A percentile compares a stretch with the other conserved stretches of the same genome.
Conservation (phyloP, 2,888 invertebrate genomes). For the Brenthis hecate region DNA sequence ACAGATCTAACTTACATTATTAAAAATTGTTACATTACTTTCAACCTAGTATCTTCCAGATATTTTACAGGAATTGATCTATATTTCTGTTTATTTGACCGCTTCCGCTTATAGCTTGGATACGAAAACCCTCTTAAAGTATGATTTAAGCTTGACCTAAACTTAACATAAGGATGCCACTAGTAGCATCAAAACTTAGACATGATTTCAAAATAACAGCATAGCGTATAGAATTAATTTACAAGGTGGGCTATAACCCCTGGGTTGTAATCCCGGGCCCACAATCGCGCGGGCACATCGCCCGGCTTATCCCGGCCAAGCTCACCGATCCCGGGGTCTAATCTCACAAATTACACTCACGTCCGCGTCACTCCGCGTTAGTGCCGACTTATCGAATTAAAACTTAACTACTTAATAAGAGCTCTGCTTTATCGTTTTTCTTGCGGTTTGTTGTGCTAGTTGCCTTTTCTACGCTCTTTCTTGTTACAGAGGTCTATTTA, state of each 20-base stretch:
- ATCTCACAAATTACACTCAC: constrained; percentile 43
- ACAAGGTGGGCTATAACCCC: constrained; percentile 27
- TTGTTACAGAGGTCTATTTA: background rate
- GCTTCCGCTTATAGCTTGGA: constrained; percentile 1
- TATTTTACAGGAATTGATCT: background rate
- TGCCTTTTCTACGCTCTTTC: background rate
- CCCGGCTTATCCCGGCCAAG: constrained; percentile 33
- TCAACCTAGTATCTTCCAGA: too few species aligned
- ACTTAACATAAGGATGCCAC: background rate
- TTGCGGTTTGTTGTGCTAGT: background rate
- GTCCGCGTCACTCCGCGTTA: constrained; percentile 32
- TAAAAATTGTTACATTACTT: too few species aligned
- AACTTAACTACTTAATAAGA: constrained; percentile 38
- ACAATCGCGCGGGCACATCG: constrained; percentile 37
- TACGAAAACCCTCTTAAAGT: background rate
- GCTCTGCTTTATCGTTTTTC: constrained; percentile 28
- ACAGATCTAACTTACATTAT: too few species aligned
- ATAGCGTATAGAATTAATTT: constrained; percentile 32
- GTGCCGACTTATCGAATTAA: constrained; percentile 40
- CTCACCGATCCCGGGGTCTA: constrained; percentile 31
- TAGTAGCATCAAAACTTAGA: background rate
- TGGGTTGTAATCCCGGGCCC: constrained; percentile 28
- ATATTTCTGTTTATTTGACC: background rate
- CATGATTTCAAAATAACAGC: constrained; percentile 31
- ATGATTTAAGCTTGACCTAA: background rate